phyloP scores from a whole-genome alignment of 2,888 invertebrate genomes.

The Schizaphis graminum region DNA sequence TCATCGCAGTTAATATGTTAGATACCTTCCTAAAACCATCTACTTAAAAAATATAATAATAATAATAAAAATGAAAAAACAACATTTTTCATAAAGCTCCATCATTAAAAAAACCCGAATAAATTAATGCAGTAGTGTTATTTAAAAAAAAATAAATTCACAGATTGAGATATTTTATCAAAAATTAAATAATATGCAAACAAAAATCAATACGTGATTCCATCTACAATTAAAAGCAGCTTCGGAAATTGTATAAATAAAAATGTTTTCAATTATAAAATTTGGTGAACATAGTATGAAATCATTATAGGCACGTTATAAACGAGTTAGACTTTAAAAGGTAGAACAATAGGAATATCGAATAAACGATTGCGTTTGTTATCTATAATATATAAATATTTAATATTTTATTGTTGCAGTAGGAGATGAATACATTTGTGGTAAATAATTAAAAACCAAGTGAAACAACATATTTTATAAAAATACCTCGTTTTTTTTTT shows the following conservation, averaged over 20 bases:
- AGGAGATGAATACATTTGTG: background rate
- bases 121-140: background rate
- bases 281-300: background rate
- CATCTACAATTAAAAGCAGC: too few species aligned
- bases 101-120: background rate
- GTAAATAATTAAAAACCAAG: background rate
- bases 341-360: background rate
- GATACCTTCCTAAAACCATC: background rate
- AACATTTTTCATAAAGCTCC: background rate
- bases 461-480: background rate
- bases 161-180: background rate
- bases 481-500: background rate
- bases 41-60: background rate
- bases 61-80: background rate
- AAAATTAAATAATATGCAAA: background rate
- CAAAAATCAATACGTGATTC: background rate
- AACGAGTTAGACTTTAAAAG: background rate
- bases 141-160: background rate
- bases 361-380: background rate
- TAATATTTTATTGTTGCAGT: background rate
- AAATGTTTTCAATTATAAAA: background rate
- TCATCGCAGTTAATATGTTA: background rate
- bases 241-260: background rate
- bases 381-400: background rate
- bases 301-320: background rate